These are phyloP conservation scores for Ariolimax columbianus DNA, from an alignment of 2,888 invertebrate genomes.

Conservation along the genomic window DNA sequence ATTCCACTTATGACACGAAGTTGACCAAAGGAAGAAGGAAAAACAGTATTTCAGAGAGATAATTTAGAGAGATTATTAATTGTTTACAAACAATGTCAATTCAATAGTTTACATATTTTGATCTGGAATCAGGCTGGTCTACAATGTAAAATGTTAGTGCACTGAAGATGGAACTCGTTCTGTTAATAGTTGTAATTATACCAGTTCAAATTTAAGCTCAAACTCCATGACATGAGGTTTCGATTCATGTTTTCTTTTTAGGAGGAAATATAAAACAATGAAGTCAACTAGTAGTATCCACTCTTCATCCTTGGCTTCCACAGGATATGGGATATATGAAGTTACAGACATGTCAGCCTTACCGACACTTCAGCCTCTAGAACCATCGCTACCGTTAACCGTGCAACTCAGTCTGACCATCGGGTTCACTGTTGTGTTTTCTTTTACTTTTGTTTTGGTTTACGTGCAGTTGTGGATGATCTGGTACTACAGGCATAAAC, in stretches of 20 bases:
- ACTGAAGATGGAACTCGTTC: no score
- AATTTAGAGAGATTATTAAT: no score
- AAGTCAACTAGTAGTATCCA: background rate
- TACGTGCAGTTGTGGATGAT: constrained; percentile 78
- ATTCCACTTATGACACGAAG: no score
- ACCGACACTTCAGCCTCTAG: constrained; percentile 56
- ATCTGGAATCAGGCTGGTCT: no score
- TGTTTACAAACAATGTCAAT: no score
- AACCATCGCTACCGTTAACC: constrained; percentile 68
- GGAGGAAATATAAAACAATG: background rate
- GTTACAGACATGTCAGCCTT: background rate
- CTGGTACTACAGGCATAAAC: constrained; percentile 76
- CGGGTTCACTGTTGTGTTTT: constrained; percentile 71
- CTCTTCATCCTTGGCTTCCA: background rate
- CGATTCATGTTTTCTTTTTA: background rate
- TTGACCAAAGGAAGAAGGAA: no score
- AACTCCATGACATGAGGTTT: background rate
- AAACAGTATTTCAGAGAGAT: no score
- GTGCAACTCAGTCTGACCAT: constrained; percentile 74
- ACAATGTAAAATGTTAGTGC: no score
- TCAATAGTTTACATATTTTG: no score
- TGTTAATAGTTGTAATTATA: background rate
- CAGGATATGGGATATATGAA: background rate
- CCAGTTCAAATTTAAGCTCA: background rate
- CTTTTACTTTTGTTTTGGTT: constrained; percentile 73